Base-by-base conservation (phyloP, 2,888 invertebrate species). In the Galerucella nymphaeae region DNA sequence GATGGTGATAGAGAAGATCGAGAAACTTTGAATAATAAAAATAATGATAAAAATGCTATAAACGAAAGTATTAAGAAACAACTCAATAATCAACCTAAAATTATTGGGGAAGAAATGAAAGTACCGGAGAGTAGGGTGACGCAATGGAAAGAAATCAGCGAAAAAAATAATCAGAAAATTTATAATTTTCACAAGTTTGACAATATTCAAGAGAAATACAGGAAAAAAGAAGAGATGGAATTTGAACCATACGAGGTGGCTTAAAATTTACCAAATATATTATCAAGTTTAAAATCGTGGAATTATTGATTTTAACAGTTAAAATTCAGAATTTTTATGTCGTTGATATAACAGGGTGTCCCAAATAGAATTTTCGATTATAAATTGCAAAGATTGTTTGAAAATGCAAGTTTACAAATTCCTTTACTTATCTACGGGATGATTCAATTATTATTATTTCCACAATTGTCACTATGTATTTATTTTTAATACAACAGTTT, bases 201-300 rank as follows among this genome's bases (percentile, higher is more conserved):
- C 72, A 89, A 90, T 82, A 89, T 89, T 81, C 91, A 90, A 63
- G 75, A 75, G 78, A 87, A 87, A 76, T 88, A 89, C 13, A 90
- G 90, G 77, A 92, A 93, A 84, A 92, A 92, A 79, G 93, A 93
- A 58, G 94, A 95, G 80, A 95, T 95, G 91, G 94, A 95, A 79
- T 95, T 95, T 80, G 95, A 95, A 86, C 81, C 84, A 14, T 87
- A 86, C 74, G 86, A 87, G 81, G 82, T 87, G 57, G 86, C 86
- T 64, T 83, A 76, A 72, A n/a, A 55, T 42, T 57, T 55, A 20
- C 16, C 41, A 30, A 59, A 10, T 59, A 13, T 18, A 41, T 10
- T 61, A 16, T 42, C 41, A 30, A n/a, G 16, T 14, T 38, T 38
- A 61, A 16, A 14, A 38, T 61, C 2, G 38, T 61, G 42, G 18